phyloP scores from a whole-genome alignment of 2,888 invertebrate genomes.

The Rhagophthalmus giganteus region DNA sequence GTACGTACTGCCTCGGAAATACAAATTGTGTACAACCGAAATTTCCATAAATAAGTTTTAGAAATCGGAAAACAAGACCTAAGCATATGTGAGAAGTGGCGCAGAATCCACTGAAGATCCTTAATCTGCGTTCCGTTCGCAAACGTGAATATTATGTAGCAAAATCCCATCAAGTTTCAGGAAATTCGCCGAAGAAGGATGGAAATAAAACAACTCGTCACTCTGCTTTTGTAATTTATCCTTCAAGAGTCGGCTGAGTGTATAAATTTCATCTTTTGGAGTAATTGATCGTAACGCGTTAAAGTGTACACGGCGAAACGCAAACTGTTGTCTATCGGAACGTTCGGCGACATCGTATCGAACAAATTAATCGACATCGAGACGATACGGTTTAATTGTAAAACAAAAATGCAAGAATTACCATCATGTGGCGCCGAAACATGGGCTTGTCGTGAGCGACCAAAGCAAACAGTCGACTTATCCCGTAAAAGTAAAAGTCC shows the following conservation, averaged over 20 bases:
- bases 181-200: slow-evolving; percentile 7
- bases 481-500: too few species aligned
- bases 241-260: background rate
- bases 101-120: slow-evolving; percentile 2
- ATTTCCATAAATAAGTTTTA: slow-evolving; percentile 22
- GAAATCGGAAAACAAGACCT: slow-evolving; percentile 14
- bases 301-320: too few species aligned
- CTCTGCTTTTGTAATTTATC: slow-evolving; percentile 10
- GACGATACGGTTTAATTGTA: too few species aligned
- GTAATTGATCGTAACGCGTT: too few species aligned
- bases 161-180: slow-evolving; percentile 10
- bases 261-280: background rate
- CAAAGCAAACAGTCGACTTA: too few species aligned
- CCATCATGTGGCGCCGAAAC: too few species aligned
- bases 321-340: too few species aligned
- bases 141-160: slow-evolving; percentile 16
- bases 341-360: too few species aligned
- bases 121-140: slow-evolving; percentile 19
- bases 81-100: slow-evolving; percentile 7
- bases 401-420: too few species aligned
- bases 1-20: slow-evolving; percentile 9
- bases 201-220: slow-evolving; percentile 11
- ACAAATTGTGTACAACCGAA: slow-evolving; percentile 20
- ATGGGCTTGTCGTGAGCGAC: too few species aligned
- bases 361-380: too few species aligned